Conservation (phyloP, 37 sponge, comb jelly and placozoan genomes). For the Diacarnus erythraeanus region DNA sequence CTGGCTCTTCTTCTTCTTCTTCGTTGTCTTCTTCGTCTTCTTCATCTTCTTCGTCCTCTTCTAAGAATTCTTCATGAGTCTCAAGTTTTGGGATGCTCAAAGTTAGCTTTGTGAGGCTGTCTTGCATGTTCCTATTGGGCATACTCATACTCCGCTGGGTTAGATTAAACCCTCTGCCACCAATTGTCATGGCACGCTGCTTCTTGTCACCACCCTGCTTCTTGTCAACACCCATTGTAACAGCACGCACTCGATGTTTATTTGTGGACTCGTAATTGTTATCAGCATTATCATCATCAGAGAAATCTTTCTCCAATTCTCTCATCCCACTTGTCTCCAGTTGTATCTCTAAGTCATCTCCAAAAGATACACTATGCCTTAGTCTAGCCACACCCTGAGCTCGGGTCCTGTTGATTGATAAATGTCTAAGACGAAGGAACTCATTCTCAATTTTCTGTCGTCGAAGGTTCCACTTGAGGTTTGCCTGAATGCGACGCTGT, state of each 20-base stretch:
- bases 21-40: conserved; percentile 11
- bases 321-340: neutral
- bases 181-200: neutral
- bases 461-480: conserved; percentile 27
- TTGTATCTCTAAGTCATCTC: conserved; percentile 10
- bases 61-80: neutral
- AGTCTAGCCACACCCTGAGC: neutral
- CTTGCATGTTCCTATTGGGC: neutral
- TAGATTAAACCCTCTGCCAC: too few species aligned
- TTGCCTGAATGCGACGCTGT: conserved; percentile 9
- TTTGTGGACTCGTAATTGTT: too few species aligned
- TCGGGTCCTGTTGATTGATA: conserved; percentile 7
- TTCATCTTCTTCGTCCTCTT: neutral
- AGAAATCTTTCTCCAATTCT: neutral
- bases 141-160: conserved; percentile 1
- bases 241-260: too few species aligned
- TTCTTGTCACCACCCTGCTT: too few species aligned
- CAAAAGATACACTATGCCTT: conserved; percentile 27
- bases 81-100: neutral
- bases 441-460: conserved; percentile 40
- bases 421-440: conserved; percentile 18
- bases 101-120: neutral
- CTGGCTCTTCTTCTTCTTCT: conserved; percentile 3
- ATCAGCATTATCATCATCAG: too few species aligned
- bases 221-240: too few species aligned